phyloP scores from a whole-genome alignment of 2,888 invertebrate genomes.

The Ormyrus thymus region DNA sequence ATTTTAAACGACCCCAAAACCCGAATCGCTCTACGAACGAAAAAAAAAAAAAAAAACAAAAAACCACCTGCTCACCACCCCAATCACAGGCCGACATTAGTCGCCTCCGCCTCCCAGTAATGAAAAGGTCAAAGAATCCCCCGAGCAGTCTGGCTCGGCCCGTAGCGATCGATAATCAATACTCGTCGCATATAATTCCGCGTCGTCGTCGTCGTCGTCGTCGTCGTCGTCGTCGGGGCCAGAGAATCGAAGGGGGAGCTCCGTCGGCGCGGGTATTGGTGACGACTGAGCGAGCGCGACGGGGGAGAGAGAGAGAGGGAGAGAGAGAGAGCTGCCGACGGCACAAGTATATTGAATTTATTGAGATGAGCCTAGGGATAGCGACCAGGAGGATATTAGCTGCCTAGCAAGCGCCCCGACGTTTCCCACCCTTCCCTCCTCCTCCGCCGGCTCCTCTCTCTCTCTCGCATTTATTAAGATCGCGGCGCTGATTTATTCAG shows the following conservation, averaged over 20 bases:
- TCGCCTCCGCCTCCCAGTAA: not conserved
- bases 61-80: no score
- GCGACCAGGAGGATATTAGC: slow-evolving; percentile 75
- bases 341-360: slow-evolving; percentile 76
- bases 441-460: slow-evolving; percentile 33
- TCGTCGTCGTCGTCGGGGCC: slow-evolving; percentile 14
- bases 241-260: slow-evolving; percentile 50
- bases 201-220: slow-evolving; percentile 46
- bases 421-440: slow-evolving; percentile 62
- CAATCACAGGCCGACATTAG: no score
- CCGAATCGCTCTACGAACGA: no score
- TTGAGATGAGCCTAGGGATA: slow-evolving; percentile 75
- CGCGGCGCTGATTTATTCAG: slow-evolving; percentile 70
- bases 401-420: slow-evolving; percentile 71
- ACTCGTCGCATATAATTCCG: slow-evolving; percentile 30
- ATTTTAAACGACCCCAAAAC: no score
- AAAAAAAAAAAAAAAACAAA: no score
- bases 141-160: not conserved
- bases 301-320: slow-evolving; percentile 56
- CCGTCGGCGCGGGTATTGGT: slow-evolving; percentile 58
- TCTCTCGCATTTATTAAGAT: slow-evolving; percentile 72
- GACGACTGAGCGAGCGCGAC: slow-evolving; percentile 10
- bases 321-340: slow-evolving; percentile 45
- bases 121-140: slow-evolving; percentile 14
- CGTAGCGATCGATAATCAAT: slow-evolving; percentile 55